phyloP scores from a whole-genome alignment of 2,113 vertebrate species.

The Ondatra zibethicus region DNA sequence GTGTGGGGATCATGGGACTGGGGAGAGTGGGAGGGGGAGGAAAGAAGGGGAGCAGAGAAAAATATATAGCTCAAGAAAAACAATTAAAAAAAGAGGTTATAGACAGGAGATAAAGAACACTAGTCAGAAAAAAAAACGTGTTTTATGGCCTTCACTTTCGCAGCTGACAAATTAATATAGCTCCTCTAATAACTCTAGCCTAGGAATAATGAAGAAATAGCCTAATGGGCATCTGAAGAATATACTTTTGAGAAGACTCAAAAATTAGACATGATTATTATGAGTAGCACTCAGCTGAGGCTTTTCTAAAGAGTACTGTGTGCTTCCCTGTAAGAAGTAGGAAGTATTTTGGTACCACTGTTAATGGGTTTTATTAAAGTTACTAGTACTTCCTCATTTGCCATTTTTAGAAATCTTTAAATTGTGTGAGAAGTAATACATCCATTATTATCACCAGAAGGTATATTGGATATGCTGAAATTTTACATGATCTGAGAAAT shows the following conservation, averaged over 20 bases:
- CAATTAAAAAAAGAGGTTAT: too few species aligned
- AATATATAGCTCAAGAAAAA: too few species aligned
- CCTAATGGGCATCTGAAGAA: background rate
- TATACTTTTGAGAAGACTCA: background rate
- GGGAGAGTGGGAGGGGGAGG: too few species aligned
- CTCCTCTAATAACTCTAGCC: background rate
- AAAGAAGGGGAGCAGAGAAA: too few species aligned
- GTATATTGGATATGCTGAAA: background rate
- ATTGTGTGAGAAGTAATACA: background rate
- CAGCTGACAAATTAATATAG: background rate
- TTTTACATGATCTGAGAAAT: constrained; percentile 8
- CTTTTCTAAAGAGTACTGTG: background rate
- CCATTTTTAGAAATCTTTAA: background rate
- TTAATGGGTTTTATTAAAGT: background rate
- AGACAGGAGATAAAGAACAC: too few species aligned
- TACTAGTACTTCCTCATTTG: background rate
- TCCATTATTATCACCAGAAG: background rate
- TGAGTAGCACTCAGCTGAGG: background rate
- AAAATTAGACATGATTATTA: background rate
- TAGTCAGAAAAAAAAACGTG: too few species aligned
- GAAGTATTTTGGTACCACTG: background rate
- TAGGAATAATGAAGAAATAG: background rate
- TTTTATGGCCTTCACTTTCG: background rate
- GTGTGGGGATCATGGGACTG: too few species aligned
- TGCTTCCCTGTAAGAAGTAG: background rate